Conservation (phyloP, 2,797 vertebrate genomes). For the Glossophaga mutica region DNA sequence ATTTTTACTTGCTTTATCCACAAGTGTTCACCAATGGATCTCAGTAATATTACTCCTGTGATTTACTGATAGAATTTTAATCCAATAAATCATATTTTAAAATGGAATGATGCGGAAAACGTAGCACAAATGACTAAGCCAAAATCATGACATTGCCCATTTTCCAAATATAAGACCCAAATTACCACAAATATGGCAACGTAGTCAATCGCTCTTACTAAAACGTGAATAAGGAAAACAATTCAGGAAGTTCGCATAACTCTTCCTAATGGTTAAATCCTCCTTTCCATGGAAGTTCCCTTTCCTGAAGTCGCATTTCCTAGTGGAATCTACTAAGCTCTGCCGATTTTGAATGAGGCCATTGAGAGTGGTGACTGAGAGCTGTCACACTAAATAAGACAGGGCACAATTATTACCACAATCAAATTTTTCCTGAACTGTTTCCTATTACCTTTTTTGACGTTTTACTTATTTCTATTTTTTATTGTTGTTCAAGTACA, state of each 20-base stretch:
- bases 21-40: not conserved
- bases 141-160: not conserved
- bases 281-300: not conserved
- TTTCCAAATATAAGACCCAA: constrained; percentile 1
- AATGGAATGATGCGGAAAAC: not conserved
- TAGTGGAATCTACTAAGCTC: not conserved
- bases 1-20: not conserved
- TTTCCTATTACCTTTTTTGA: not conserved
- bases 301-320: not conserved
- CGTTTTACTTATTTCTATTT: no score
- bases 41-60: not conserved
- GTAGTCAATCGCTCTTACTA: not conserved
- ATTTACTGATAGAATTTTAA: constrained; percentile 21
- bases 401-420: not conserved
- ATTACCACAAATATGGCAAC: not conserved
- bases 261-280: not conserved
- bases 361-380: not conserved
- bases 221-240: not conserved
- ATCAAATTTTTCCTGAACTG: not conserved
- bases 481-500: no score
- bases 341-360: not conserved
- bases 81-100: not conserved
- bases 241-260: not conserved
- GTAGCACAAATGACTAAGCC: not conserved
- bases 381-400: constrained; percentile 16